These are phyloP conservation scores for Unio pictorum DNA, from an alignment of 2,888 invertebrate species.

Conservation along the genomic window DNA sequence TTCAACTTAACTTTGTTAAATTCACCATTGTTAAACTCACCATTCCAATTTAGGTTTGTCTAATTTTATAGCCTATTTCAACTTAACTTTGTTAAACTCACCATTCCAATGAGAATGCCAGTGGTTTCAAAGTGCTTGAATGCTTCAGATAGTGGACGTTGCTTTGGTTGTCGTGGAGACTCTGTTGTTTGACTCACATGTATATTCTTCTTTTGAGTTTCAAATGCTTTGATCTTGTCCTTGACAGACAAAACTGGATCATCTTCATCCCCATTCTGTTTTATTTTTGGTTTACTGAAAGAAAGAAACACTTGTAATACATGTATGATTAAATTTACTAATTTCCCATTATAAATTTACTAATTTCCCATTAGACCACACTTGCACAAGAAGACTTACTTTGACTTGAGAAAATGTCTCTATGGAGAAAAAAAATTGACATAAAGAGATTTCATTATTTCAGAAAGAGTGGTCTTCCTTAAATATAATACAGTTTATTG, in stretches of 20 bases:
- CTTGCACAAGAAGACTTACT: too few species aligned
- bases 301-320: too few species aligned
- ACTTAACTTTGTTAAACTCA: slow-evolving; percentile 4
- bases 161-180: slow-evolving; percentile 13
- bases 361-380: too few species aligned
- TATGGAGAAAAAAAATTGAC: too few species aligned
- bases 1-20: not conserved
- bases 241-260: slow-evolving; percentile 32
- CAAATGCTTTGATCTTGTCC: slow-evolving; percentile 53
- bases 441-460: too few species aligned
- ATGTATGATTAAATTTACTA: too few species aligned
- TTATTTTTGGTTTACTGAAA: not conserved
- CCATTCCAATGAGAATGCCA: slow-evolving; percentile 30
- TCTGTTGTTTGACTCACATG: slow-evolving; percentile 10
- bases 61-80: not conserved
- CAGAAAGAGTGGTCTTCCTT: too few species aligned
- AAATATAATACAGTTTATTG: too few species aligned
- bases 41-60: too few species aligned
- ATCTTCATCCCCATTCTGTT: slow-evolving; percentile 22
- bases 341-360: too few species aligned
- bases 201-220: slow-evolving; percentile 20
- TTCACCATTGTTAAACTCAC: slow-evolving; percentile 12
- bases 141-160: slow-evolving; percentile 42
- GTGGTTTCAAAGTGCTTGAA: slow-evolving; percentile 42
- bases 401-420: too few species aligned